Conservation (phyloP, 2,113 vertebrate species). For the Cacatua alba region DNA sequence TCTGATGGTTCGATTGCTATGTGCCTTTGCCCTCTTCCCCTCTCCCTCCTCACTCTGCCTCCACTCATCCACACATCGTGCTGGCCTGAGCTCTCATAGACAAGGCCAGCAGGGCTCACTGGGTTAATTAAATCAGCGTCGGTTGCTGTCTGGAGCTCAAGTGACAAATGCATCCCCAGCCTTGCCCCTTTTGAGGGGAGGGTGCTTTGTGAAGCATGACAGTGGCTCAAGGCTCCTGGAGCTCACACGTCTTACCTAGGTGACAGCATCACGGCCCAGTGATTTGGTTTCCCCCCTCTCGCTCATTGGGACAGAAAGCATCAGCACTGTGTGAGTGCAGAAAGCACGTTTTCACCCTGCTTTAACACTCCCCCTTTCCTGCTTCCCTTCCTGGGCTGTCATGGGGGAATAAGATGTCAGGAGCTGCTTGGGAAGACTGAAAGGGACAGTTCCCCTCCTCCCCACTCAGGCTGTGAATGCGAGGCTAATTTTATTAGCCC, state of each 20-base stretch:
- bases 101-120: neutral
- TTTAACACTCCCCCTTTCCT: neutral
- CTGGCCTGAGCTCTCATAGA: neutral
- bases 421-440: neutral
- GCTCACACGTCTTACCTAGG: rapidly evolving
- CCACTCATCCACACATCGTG: neutral
- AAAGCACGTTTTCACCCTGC: neutral
- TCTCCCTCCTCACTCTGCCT: neutral
- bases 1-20: rapidly evolving
- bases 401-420: slow-evolving; percentile 22
- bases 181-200: neutral
- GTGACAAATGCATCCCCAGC: slow-evolving; percentile 26
- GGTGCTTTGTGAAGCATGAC: neutral
- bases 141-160: slow-evolving; percentile 4
- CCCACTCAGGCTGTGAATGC: neutral
- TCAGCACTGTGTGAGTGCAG: neutral
- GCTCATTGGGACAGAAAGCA: neutral
- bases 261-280: neutral
- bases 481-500: slow-evolving; percentile 63
- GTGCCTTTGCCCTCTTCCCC: neutral
- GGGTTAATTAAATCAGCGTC: slow-evolving; percentile 54
- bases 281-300: too few relatives aligned
- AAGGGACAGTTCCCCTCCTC: slow-evolving; percentile 32
- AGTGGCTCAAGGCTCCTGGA: neutral
- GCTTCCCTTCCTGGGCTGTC: neutral